Base-by-base conservation (phyloP, 2,888 invertebrate genomes). In the Heliconius ismenius region DNA sequence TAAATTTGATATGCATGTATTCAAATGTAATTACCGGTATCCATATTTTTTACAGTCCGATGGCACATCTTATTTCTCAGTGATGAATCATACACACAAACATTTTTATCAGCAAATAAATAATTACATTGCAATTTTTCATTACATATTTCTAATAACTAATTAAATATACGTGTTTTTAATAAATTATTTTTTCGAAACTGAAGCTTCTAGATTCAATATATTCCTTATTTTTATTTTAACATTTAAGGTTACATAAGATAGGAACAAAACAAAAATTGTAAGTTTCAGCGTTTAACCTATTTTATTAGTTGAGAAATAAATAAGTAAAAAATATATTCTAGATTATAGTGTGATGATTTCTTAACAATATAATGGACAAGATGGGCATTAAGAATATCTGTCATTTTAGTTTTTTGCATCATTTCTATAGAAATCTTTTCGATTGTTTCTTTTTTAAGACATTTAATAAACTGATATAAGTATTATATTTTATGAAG, bases 301-400 rank as follows among this genome's bases (percentile, higher is more conserved):
- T 91, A 90, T 77, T 63, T 81, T 78, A 89, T 90, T 90, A 91
- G 85, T 81, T 82, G 80, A 90, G 84, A 85, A 90, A 91, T 91
- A 91, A 91, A 93, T 92, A 90, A 92, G 89, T 91, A 88, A 89
- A 26, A 87, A 86, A 88, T 89, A 88, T 91, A 82, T 85, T 89
- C 84, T 90, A 89, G 83, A 86, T 83, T 84, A 87, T 89, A 91
- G 84, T 93, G 93, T 92, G 92, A 92, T 93, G 93, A 88, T 90
- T 83, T 85, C 87, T 87, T 90, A 91, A 43, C 3, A 54, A 85
- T 82, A 86, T 87, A 85, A 90, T 89, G 88, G 93, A 92, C 93
- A 93, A 93, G 93, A 92, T 88, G 87, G 93, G 92, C 93, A 90
- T 90, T 90, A 89, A 89, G 90, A 90, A 89, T 85, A 86, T 86